Evolutionary conservation across 2,888 invertebrate species (phyloP), one percentile per base, ranked within the genome.

Genomic region (Cataglyphis rosenhaueri): DNA sequence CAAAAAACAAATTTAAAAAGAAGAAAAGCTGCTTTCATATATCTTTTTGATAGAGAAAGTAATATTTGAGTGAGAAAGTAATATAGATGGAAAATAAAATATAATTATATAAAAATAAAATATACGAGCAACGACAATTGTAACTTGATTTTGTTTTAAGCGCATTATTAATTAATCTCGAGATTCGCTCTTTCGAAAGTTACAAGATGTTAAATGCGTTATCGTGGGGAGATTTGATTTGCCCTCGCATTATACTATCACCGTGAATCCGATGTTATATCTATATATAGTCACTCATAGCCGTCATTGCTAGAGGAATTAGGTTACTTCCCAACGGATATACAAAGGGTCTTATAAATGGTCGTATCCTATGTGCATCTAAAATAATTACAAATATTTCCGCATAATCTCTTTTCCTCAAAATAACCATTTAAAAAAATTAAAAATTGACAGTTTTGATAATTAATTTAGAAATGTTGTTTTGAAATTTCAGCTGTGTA

Each of bases 291-390:
- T 83, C 87, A 83, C 79, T 87, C 57, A 84, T 86, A 90, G 75
- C 83, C 81, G 82, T 86, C 78, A 84, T 89, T 89, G 83, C 82
- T 79, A 65, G 82, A 89, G 85, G 85, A 90, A 90, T 90, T 90
- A 85, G 87, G 89, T 90, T 90, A 86, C 88, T 85, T 85, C 86
- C 79, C 86, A 87, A 88, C 87, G 90, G 90, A 90, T 89, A 88
- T 90, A 88, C 85, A 87, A 89, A 88, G 90, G 90, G 88, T 84
- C 86, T 83, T 81, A 86, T 76, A 86, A 87, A 90, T 85, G 84
- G 64, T 81, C 65, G 82, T 87, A 87, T 86, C 85, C 90, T 88
- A 84, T 59, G 79, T 84, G 81, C 85, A 66, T 86, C 84, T 83
- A 83, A 85, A 88, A 86, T 73, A 86, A 87, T 81, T 65, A 32